These are phyloP conservation scores for Ptilonorhynchus violaceus DNA, from an alignment of 2,113 vertebrate species.

Conservation along the genomic window DNA sequence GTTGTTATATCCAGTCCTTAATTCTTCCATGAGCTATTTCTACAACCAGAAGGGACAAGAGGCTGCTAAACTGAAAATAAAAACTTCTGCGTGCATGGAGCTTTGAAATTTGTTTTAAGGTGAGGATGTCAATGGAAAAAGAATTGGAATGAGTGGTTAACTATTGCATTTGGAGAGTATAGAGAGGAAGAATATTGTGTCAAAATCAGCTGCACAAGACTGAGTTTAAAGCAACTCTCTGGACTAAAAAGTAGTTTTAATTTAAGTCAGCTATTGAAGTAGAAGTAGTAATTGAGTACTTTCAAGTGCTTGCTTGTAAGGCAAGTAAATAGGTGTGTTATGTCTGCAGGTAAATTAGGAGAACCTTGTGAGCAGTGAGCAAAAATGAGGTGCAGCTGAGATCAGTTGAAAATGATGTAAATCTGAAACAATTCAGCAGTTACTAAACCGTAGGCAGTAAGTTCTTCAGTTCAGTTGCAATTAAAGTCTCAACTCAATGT, in stretches of 20 bases:
- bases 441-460: background rate
- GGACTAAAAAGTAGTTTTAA: background rate
- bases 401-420: background rate
- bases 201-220: background rate
- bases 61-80: background rate
- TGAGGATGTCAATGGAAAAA: background rate
- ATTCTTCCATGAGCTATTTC: background rate
- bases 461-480: background rate
- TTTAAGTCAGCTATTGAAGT: background rate
- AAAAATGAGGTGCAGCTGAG: slow-evolving; percentile 21
- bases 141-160: background rate
- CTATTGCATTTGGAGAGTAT: background rate
- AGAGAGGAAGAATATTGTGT: background rate
- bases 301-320: slow-evolving; percentile 14
- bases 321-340: background rate
- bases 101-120: background rate
- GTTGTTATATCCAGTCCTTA: background rate
- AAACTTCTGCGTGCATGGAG: background rate
- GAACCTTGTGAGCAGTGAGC: background rate
- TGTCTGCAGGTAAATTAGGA: background rate
- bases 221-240: background rate
- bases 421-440: background rate
- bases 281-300: background rate
- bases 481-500: background rate
- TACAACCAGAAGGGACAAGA: background rate